Base-by-base conservation (phyloP, 2,888 invertebrate genomes). In the Netelia fuscicornis region DNA sequence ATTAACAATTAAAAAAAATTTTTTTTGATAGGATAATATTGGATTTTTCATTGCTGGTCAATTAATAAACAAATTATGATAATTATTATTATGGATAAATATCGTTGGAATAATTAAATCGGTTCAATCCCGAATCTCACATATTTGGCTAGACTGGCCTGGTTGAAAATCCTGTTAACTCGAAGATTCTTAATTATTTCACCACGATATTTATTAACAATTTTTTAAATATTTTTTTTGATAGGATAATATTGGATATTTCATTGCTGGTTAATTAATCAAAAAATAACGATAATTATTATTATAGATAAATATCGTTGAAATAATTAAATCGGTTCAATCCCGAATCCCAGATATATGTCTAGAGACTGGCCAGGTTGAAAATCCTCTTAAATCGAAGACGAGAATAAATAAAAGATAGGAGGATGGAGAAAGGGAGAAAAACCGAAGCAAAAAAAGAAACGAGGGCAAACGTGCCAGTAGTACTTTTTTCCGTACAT, bases 131-230 rank as follows among this genome's bases (percentile, higher is more conserved):
- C 30, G 30, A 30, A 30, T 48, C 10, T 48, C 13, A 9, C 0
- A 10, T 48, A 48, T 48, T 48, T 48, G 48, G 48, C 48, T 48
- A 9, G 68, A 58, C 20, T 62, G 52, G 75, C 56, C 68, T 64
- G 70, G 71, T 71, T 85, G 71, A 80, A 80, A 80, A 80, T 83
- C 48, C 72, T 60, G 62, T 76, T 44, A 65, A 75, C 79, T 82
- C 67, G 44, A 44, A 37, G 37, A 65, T 20, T 20, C 20, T 20
- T 30, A 30, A 30, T 30, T 30, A 30, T 3, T 30, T 30, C 3
- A 30, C 3, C 0, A 30, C 30, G 30, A 30, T 3, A 30, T 3
- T 30, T 30, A 30, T 30, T 30, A 30, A 30, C 30, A 30, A 30
- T 30, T 30, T n/a, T n/a, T n/a, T n/a, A n/a, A n/a, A n/a, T n/a